A percentile compares a stretch with the other conserved stretches of the same genome.
phyloP scores from a whole-genome alignment of 1,140 invertebrate genomes.

The Psilanteris sp. region DNA sequence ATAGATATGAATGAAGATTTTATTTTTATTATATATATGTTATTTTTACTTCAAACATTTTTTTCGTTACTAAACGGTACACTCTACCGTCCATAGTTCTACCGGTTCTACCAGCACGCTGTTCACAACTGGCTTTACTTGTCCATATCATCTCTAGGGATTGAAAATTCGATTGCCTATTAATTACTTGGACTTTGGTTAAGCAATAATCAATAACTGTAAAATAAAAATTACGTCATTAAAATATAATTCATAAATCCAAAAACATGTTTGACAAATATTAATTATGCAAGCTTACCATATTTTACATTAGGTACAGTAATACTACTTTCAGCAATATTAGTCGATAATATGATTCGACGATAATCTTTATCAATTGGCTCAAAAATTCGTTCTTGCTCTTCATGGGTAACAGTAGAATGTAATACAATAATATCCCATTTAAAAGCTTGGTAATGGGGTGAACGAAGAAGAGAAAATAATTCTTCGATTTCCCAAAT shows the following conservation, averaged over 20 bases:
- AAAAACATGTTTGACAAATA: constrained; percentile 3
- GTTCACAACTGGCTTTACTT: constrained; percentile 92
- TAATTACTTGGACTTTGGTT: constrained; percentile 89
- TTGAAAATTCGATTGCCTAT: constrained; percentile 89
- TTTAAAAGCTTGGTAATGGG: constrained; percentile 73
- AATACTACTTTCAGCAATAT: constrained; percentile 98
- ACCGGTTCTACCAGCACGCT: constrained; percentile 94
- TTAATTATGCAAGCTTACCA: constrained; percentile 80
- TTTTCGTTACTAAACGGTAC: constrained; percentile 88
- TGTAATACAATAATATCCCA: constrained; percentile 85
- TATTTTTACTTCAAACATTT: constrained; percentile 84
- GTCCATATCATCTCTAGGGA: constrained; percentile 92
- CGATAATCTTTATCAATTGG: constrained; percentile 82
- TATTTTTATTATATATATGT: neutral
- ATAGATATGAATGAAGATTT: too few relatives aligned
- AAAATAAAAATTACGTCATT: too few relatives aligned
- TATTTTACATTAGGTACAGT: constrained; percentile 96
- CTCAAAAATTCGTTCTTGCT: constrained; percentile 87
- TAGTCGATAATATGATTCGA: constrained; percentile 96
- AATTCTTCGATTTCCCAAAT: constrained; percentile 89
- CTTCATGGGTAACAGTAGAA: constrained; percentile 86
- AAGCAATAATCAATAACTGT: constrained; percentile 97
- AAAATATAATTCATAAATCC: too few relatives aligned
- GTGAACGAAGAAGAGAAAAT: constrained; percentile 64
- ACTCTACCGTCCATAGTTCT: constrained; percentile 91